Percentiles rank a stretch among this genome's conserved stretches.
Evolutionary conservation across 2,113 vertebrate genomes (phyloP).

Genomic region (Petroica traversi): DNA sequence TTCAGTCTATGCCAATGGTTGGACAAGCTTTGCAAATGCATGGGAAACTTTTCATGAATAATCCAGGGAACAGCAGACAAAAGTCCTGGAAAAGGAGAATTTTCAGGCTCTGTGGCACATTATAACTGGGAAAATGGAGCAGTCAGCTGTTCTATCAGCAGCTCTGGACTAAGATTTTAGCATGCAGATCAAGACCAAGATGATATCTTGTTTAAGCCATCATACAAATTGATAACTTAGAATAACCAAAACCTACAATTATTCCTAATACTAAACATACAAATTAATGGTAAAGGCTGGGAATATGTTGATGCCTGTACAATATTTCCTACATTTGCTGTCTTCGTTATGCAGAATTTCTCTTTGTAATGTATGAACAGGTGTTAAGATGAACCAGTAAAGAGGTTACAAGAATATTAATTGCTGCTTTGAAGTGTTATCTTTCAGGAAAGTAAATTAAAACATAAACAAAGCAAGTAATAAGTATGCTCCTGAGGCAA

Average conservation of each 20-base stretch:
- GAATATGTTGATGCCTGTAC: neutral
- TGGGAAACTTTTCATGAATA: neutral
- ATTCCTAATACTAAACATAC: neutral
- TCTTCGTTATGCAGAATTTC: neutral
- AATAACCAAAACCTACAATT: neutral
- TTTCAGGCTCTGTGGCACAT: neutral
- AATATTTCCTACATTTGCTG: neutral
- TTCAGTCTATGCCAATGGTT: neutral
- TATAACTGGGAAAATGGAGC: neutral
- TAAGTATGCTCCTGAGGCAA: neutral
- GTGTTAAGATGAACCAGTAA: slow-evolving; percentile 11
- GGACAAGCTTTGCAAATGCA: neutral
- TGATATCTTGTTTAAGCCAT: neutral
- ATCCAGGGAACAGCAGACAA: neutral
- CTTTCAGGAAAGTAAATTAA: slow-evolving; percentile 28
- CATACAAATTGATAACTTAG: neutral
- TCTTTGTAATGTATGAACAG: slow-evolving; percentile 10
- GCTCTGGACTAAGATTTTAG: neutral
- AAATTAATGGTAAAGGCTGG: neutral
- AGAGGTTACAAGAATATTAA: slow-evolving; percentile 23
- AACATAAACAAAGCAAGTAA: slow-evolving; percentile 15
- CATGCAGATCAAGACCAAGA: neutral
- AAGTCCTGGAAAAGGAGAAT: neutral
- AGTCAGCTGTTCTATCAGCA: neutral
- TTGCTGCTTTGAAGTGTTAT: slow-evolving; percentile 28